A percentile compares a stretch with the other conserved stretches of the same genome.
phyloP scores from a whole-genome alignment of 2,888 invertebrate species.

The Xylota sylvarum region DNA sequence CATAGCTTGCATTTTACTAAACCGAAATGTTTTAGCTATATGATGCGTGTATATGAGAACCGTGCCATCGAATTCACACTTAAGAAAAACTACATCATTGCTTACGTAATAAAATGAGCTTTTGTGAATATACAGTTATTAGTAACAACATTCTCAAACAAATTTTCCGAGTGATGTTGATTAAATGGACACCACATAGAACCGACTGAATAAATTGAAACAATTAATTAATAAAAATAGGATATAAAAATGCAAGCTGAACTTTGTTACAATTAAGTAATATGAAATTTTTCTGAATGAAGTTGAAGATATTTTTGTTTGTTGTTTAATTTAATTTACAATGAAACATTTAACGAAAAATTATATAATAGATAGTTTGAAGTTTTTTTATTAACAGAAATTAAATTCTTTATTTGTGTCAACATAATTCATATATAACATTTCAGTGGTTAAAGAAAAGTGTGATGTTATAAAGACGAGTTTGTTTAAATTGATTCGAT shows the following conservation, averaged over 20 bases:
- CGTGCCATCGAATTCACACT: background rate
- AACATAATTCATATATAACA: constrained; percentile 44
- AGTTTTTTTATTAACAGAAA: constrained; percentile 60
- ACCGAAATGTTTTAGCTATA: constrained; percentile 25
- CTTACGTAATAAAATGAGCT: constrained; percentile 29
- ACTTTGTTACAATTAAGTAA: constrained; percentile 55
- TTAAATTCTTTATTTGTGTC: constrained; percentile 31
- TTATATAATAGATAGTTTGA: constrained; percentile 72
- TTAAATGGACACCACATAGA: constrained; percentile 35
- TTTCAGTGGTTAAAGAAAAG: constrained; percentile 74
- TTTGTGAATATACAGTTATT: constrained; percentile 45
- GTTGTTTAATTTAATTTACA: constrained; percentile 78
- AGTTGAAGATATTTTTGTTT: constrained; percentile 78
- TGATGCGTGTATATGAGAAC: background rate
- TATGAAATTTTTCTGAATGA: constrained; percentile 71
- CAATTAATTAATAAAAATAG: constrained; percentile 24
- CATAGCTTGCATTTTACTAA: constrained; percentile 52
- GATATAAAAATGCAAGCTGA: constrained; percentile 60
- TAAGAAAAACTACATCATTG: constrained; percentile 2
- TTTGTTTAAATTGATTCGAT: constrained; percentile 2
- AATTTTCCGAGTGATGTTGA: constrained; percentile 26
- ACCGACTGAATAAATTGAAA: constrained; percentile 28
- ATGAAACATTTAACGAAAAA: constrained; percentile 83
- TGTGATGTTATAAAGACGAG: constrained; percentile 24
- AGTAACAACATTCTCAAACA: constrained; percentile 55